Evolutionary conservation across 2,888 invertebrate genomes (phyloP), one percentile per base, ranked within the genome.

Genomic region (Andrena hattorfiana): DNA sequence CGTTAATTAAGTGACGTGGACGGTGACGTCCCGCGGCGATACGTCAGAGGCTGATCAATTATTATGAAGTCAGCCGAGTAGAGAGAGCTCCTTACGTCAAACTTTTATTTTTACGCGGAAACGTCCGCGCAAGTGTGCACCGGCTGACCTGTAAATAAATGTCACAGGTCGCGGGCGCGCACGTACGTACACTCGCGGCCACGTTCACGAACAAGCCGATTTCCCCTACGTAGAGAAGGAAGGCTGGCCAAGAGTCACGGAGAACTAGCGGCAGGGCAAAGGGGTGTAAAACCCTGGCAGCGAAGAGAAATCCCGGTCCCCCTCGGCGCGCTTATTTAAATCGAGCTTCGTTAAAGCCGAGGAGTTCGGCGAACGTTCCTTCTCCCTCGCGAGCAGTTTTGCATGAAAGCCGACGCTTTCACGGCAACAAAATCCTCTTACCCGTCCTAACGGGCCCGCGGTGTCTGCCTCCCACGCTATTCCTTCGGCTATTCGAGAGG

Each of bases 21-120:
- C 60, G 32, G 28, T 66, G 77, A 82, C 77, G 77, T 70, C 35
- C 8, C 35, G 26, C 35, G 23, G n/a, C 54, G 32, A 26, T 69
- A 82, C 83, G 83, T 83, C 77, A 70, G 67, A 56, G 48, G 20
- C 20, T 68, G 83, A 83, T 83, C 83, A 83, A 82, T 84, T 83
- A 60, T 71, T 78, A 75, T 66, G n/a, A 74, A 71, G 67, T 68
- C 63, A 64, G 68, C 67, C 56, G 42, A 56, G 4, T 42, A 56
- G 56, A 23, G 20, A 62, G 62, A 72, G 71, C 51, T 74, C 51
- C 70, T 69, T 82, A 71, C 82, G 77, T 80, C 85, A 75, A 79
- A 76, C 74, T 73, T 72, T 85, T 86, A 86, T 86, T 86, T 86
- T 85, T 86, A 83, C 68, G 56, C 85, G 83, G 64, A 62, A 82